These are phyloP conservation scores for Crotalus helleri DNA, from an alignment of 2,113 vertebrate genomes.

Conservation along the genomic window DNA sequence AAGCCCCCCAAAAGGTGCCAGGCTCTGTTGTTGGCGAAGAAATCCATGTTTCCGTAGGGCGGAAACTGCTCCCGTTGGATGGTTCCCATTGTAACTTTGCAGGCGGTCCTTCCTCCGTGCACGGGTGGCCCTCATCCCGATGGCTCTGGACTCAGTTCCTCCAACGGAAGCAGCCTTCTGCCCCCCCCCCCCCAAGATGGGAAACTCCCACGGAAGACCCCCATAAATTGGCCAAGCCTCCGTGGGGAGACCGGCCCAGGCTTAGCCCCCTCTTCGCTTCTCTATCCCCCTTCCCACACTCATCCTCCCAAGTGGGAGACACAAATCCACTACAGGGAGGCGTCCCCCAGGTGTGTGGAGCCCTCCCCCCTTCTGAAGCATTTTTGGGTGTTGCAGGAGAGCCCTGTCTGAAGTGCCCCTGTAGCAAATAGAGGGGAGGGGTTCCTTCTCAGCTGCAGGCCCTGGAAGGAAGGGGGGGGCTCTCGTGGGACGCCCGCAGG, in stretches of 20 bases:
- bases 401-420: background rate
- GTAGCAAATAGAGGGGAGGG: background rate
- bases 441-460: background rate
- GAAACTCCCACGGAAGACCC: background rate
- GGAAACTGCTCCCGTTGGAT: background rate
- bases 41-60: background rate
- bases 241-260: background rate
- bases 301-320: background rate
- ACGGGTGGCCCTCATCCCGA: background rate
- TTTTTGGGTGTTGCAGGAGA: background rate
- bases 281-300: background rate
- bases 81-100: background rate
- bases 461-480: background rate
- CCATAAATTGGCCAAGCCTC: background rate
- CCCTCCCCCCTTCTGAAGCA: too few relatives aligned
- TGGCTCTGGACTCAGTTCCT: background rate
- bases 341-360: too few relatives aligned
- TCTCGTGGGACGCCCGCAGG: fast-evolving
- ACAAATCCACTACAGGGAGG: background rate
- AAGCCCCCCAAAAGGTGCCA: background rate
- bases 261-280: background rate
- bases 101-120: background rate
- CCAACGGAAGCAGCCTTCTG: background rate
- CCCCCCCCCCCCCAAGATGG: background rate
- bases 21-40: background rate